Evolutionary conservation across 2,888 invertebrate species (phyloP).

Genomic region (Hipparchia sbordonii): DNA sequence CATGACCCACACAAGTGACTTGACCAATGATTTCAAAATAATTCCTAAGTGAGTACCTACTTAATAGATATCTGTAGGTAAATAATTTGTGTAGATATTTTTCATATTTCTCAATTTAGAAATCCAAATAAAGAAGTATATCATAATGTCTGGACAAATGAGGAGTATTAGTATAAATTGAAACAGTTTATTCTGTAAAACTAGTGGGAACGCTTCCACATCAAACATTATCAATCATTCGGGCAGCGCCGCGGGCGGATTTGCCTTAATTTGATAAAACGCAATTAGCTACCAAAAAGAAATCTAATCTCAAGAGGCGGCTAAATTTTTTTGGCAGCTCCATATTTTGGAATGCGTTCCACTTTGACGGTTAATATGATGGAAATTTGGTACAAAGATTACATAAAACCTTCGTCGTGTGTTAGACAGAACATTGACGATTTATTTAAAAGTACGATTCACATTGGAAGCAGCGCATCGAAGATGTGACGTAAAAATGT

Average conservation of each 20-base stretch:
- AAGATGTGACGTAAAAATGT: no score
- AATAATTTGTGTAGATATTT: not conserved
- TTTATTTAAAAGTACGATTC: not conserved
- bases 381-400: conserved; percentile 47
- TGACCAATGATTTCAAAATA: no score
- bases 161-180: conserved; percentile 71
- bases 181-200: conserved; percentile 81
- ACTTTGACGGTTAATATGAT: conserved; percentile 59
- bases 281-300: conserved; percentile 83
- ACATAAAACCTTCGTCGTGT: conserved; percentile 39
- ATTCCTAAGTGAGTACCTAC: no score
- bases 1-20: no score
- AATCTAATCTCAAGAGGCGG: conserved; percentile 78
- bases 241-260: conserved; percentile 62
- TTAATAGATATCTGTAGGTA: no score
- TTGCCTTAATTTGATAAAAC: conserved; percentile 82
- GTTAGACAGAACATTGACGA: conserved; percentile 28
- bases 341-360: conserved; percentile 62
- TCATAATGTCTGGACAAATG: conserved; percentile 60
- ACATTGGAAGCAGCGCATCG: no score
- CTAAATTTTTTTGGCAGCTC: conserved; percentile 68
- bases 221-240: conserved; percentile 80
- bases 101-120: not conserved
- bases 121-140: conserved; percentile 31
- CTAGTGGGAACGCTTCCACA: conserved; percentile 66